Evolutionary conservation across 2,113 vertebrate genomes (phyloP).

Genomic region (Neogale vison): DNA sequence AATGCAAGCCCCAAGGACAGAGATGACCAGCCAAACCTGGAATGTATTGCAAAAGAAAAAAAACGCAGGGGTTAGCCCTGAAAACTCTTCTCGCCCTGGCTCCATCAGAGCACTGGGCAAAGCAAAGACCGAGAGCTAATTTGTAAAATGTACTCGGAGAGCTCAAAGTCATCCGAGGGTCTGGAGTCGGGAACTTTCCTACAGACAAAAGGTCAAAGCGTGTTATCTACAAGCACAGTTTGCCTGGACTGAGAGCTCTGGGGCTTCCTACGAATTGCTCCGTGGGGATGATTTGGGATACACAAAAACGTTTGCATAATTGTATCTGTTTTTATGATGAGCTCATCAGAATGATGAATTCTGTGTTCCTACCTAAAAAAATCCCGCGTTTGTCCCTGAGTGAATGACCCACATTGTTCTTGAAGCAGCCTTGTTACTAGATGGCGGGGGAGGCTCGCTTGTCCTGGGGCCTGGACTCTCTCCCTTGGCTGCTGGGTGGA

Average conservation of each 20-base stretch:
- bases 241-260: neutral
- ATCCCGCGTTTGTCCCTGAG: neutral
- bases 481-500: neutral
- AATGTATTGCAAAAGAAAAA: neutral
- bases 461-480: neutral
- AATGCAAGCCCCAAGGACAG: neutral
- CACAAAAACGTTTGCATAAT: neutral
- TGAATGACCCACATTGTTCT: neutral
- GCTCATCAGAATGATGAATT: neutral
- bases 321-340: neutral
- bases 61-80: neutral
- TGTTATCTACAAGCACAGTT: too few species aligned
- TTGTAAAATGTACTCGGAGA: neutral
- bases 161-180: neutral
- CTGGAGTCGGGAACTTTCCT: neutral
- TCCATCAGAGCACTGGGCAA: neutral
- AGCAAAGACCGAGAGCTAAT: neutral
- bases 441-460: accelerated
- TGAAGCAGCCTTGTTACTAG: accelerated
- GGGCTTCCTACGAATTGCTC: neutral
- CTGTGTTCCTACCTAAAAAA: neutral
- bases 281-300: neutral
- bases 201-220: neutral
- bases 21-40: neutral
- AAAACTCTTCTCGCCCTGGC: neutral